Percentiles rank a stretch among this genome's conserved stretches.
phyloP scores from a whole-genome alignment of 2,113 vertebrate species.

The Serinus canaria region DNA sequence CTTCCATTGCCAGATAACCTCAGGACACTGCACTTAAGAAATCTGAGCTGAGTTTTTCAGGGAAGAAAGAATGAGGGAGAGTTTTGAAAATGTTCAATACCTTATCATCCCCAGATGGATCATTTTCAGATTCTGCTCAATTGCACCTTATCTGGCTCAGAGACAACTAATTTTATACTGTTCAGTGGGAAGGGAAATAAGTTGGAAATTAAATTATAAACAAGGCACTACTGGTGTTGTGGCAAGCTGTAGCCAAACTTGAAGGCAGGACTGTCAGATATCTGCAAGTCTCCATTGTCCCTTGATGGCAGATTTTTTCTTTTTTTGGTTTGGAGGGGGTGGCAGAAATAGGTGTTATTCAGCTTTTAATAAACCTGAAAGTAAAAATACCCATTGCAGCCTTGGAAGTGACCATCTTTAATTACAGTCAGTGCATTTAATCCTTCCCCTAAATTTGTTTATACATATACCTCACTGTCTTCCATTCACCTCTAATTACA shows the following conservation, averaged over 20 bases:
- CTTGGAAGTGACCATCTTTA: conserved; percentile 20
- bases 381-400: not conserved
- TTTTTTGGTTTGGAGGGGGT: not conserved
- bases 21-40: not conserved
- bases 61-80: not conserved
- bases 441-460: conserved; percentile 44
- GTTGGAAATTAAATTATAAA: conserved; percentile 23
- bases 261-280: not conserved
- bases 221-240: not conserved
- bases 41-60: not conserved
- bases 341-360: not conserved
- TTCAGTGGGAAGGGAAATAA: not conserved
- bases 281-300: not conserved
- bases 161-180: not conserved
- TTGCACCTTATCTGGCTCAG: not conserved
- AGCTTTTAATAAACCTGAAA: not conserved
- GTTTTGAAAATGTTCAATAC: not conserved
- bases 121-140: not conserved
- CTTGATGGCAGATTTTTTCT: not conserved
- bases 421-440: conserved; percentile 36
- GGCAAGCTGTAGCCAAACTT: conserved; percentile 9
- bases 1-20: not conserved
- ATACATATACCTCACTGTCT: conserved; percentile 9
- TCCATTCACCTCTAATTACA: conserved; percentile 34
- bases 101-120: not conserved